Conservation (phyloP, 2,797 vertebrate species). For the Betta splendens region DNA sequence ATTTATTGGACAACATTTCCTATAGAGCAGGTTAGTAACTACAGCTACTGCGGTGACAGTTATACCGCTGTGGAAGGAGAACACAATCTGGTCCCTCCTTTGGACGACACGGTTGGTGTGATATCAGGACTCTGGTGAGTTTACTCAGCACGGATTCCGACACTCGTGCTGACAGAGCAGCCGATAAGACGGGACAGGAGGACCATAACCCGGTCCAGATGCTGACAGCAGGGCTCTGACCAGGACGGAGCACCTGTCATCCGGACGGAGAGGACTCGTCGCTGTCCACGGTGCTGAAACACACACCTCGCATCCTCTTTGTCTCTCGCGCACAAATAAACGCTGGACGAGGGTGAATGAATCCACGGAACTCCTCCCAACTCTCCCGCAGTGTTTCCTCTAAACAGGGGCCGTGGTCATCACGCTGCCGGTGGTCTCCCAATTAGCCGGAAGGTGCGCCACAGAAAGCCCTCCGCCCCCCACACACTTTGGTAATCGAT, state of each 20-base stretch:
- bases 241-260: constrained; percentile 34
- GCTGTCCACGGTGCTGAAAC: constrained; percentile 69
- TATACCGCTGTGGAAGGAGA: constrained; percentile 6
- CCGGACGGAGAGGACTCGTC: constrained; percentile 23
- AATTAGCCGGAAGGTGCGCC: constrained; percentile 3
- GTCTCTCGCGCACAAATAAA: constrained; percentile 10
- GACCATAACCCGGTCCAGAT: constrained; percentile 9
- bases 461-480: not conserved
- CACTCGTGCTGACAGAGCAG: constrained; percentile 6
- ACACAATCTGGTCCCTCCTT: constrained; percentile 23
- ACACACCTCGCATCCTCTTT: constrained; percentile 4
- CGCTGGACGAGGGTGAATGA: constrained; percentile 5
- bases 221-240: constrained; percentile 30
- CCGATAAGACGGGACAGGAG: not conserved
- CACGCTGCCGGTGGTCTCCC: not conserved
- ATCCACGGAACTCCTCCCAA: constrained; percentile 11
- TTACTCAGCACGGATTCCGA: constrained; percentile 31
- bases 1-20: too few relatives aligned
- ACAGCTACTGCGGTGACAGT: constrained; percentile 18
- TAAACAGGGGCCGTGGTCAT: constrained; percentile 1
- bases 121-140: constrained; percentile 34
- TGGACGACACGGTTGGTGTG: constrained; percentile 36
- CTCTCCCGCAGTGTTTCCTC: not conserved
- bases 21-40: too few relatives aligned
- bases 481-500: constrained; percentile 22